phyloP scores from a whole-genome alignment of 1,140 invertebrate genomes.

The Bombus confusus region DNA sequence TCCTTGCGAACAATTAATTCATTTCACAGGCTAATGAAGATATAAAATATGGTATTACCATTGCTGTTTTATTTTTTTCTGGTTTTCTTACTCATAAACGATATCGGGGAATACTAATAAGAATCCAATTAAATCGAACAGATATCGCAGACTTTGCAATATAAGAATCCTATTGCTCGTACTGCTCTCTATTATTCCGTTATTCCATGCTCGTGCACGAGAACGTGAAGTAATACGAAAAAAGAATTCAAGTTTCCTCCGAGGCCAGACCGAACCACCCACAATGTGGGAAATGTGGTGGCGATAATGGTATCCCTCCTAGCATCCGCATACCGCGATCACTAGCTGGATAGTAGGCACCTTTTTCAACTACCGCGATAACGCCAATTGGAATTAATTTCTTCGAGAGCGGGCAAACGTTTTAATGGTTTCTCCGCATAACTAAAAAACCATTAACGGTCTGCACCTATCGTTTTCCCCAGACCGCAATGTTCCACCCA shows the following conservation, averaged over 20 bases:
- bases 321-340: slow-evolving; percentile 5
- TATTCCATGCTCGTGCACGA: slow-evolving; percentile 1
- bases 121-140: not conserved
- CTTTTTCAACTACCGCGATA: slow-evolving; percentile 62
- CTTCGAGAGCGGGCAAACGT: slow-evolving; percentile 66
- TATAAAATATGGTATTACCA: not conserved
- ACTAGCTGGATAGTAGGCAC: not conserved
- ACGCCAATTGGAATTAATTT: slow-evolving; percentile 77
- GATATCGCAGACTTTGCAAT: not conserved
- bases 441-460: slow-evolving; percentile 75
- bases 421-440: slow-evolving; percentile 72
- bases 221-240: not conserved
- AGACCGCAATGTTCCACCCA: not conserved
- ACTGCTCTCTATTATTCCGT: slow-evolving; percentile 12
- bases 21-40: not conserved
- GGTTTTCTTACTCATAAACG: not conserved
- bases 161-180: not conserved
- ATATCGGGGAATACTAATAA: not conserved
- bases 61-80: not conserved
- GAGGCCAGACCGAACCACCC: slow-evolving; percentile 3
- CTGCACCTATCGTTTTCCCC: not conserved
- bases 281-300: slow-evolving; percentile 37
- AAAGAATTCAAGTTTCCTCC: not conserved
- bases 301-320: slow-evolving; percentile 51
- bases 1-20: not conserved